phyloP scores from a whole-genome alignment of 2,113 vertebrate species.

The Lipophrys pholis region DNA sequence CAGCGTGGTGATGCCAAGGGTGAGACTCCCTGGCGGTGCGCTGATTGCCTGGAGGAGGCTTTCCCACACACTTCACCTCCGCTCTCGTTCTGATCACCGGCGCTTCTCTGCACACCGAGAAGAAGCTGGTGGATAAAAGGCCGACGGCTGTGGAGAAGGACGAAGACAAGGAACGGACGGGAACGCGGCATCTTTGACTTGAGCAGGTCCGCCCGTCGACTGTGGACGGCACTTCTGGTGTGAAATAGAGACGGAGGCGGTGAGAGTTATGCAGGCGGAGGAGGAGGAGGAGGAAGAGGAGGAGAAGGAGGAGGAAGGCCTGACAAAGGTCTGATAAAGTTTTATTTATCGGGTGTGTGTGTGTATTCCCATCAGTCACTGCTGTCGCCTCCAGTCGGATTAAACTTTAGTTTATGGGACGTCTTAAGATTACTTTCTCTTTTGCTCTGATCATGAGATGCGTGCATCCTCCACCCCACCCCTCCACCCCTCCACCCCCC shows the following conservation, averaged over 20 bases:
- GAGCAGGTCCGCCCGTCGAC: too few species aligned
- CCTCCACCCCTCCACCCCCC: too few species aligned
- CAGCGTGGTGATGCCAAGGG: conserved; percentile 1
- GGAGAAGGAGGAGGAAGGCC: not conserved
- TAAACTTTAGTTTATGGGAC: conserved; percentile 21
- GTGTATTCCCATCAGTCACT: conserved; percentile 29
- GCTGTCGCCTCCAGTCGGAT: conserved; percentile 8
- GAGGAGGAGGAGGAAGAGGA: not conserved
- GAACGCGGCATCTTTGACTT: conserved; percentile 55
- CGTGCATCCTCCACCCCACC: too few species aligned
- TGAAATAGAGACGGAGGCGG: too few species aligned
- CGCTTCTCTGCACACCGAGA: conserved; percentile 21
- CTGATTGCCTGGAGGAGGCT: conserved; percentile 2
- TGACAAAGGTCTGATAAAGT: conserved; percentile 16
- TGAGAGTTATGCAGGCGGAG: too few species aligned
- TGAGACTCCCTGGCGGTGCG: conserved; percentile 5
- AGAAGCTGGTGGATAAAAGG: conserved; percentile 24
- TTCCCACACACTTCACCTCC: conserved; percentile 21
- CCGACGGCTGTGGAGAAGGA: not conserved
- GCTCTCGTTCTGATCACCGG: conserved; percentile 24
- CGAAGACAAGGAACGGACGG: too few species aligned
- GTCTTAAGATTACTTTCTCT: not conserved
- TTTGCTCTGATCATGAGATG: not conserved
- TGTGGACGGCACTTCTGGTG: too few species aligned
- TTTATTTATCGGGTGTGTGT: conserved; percentile 6